A percentile compares a stretch with the other conserved stretches of the same genome.
These are phyloP conservation scores for Calliscelio sp. DNA, from an alignment of 2,888 invertebrate species.

Conservation along the genomic window DNA sequence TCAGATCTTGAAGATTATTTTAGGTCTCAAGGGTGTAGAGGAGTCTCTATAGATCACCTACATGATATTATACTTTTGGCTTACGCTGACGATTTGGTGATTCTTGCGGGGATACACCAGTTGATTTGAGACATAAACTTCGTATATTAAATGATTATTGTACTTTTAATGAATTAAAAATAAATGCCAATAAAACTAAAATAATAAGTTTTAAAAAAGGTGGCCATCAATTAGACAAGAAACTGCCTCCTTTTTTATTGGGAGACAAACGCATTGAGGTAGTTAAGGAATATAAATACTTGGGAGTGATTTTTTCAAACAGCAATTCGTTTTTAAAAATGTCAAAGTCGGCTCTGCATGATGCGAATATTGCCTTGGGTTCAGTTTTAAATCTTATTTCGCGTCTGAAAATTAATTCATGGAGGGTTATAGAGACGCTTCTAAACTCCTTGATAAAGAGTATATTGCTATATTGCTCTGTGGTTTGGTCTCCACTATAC, in stretches of 20 bases:
- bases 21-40: background rate
- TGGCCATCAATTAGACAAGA: slow-evolving; percentile 15
- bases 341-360: background rate
- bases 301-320: slow-evolving; percentile 20
- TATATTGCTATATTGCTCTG: too few relatives aligned
- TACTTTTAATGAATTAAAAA: background rate
- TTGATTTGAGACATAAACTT: slow-evolving; percentile 6
- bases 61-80: slow-evolving; percentile 8
- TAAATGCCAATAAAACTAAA: slow-evolving; percentile 31
- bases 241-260: slow-evolving; percentile 8
- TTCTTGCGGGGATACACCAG: background rate
- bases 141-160: background rate
- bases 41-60: background rate
- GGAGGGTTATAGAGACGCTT: too few relatives aligned
- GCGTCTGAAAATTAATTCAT: too few relatives aligned
- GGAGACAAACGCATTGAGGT: slow-evolving; percentile 12
- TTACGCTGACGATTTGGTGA: slow-evolving; percentile 14
- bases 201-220: slow-evolving; percentile 25
- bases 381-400: too few relatives aligned
- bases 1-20: slow-evolving; percentile 10
- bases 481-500: too few relatives aligned
- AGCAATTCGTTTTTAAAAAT: background rate
- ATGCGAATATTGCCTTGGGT: too few relatives aligned
- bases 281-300: slow-evolving; percentile 8
- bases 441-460: too few relatives aligned